Evolutionary conservation across 64 coral and sea anemone species (phyloP), one percentile per base, ranked within the genome.

Genomic region (Montipora foliosa): DNA sequence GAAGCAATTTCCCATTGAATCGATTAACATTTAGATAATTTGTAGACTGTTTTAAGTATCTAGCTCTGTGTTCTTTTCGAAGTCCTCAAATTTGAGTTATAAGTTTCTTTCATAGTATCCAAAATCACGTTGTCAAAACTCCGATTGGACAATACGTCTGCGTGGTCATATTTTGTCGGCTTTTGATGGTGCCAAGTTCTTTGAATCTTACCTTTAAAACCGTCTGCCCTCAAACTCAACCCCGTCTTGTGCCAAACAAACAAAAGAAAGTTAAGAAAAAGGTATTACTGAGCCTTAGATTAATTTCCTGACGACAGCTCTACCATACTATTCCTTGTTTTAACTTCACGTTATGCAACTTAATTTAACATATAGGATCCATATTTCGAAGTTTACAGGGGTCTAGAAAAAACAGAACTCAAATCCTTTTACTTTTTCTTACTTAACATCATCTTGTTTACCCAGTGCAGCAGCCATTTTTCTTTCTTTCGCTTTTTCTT

Each of bases 391-490:
- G 37, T 37, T 37, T 37, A 37, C 37, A 2, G 37, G 37, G 12
- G 74, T 45, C 13, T 13, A 17, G 17, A 13, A 55, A 11, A 11
- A 48, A 78, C 44, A 61, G 4, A 13, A 82, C 46, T 86, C 10
- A 67, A 69, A 14, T 70, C 16, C 0, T 67, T 16, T 51, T 19
- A 49, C 45, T 49, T 19, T 86, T 70, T 86, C 82, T 86, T 86
- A 86, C 82, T 86, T 86, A 70, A 86, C n/a, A 64, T 37, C 80
- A 86, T 70, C 82, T 64, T 86, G 17, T 86, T 86, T 86, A 71
- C 82, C 82, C 82, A 86, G 29, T 86, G 82, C 47, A 70, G 44
- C 62, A 86, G 82, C 82, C 82, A 86, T 67, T 45, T 69, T 4
- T 86, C 44, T 86, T 86, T 86, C 82, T 70, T 86, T 13, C 66